Evolutionary conservation across 2,113 vertebrate genomes (phyloP), one percentile per base, ranked within the genome.

Genomic region (Rhinopithecus roxellana): DNA sequence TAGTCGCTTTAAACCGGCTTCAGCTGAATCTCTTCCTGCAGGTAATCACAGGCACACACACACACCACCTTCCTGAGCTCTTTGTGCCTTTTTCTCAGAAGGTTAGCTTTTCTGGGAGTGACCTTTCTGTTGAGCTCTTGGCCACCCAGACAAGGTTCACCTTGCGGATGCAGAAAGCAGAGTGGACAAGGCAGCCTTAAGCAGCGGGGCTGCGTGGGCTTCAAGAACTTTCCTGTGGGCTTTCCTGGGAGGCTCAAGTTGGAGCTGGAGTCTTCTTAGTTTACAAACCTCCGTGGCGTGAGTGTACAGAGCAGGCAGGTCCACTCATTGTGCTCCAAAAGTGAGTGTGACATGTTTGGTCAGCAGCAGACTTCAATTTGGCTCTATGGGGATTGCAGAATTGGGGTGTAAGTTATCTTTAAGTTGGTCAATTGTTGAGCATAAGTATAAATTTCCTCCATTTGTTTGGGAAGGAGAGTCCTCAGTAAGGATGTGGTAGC

Each of bases 381-480:
- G 16, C 55, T 32, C 52, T 11, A 12, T 0, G 14, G 27, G 23
- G 48, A 43, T 55, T 52, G 13, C 22, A 88, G 80, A 67, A 20
- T 72, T 45, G 32, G 13, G 48, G 38, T 84, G 80, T 35, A 87
- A 40, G 38, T 77, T 87, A 13, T 52, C 92, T 57, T 83, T 69
- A 57, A 84, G 50, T 9, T 84, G 61, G 52, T 16, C 10, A 8
- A 32, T 83, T 57, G 6, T 48, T 72, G 43, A 40, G 75, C 13
- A 0, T 55, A 55, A 25, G 43, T 38, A 8, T 64, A 43, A 6
- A 0, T 93, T 87, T 89, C 59, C 75, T 89, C 17, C 14, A 2
- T 67, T 8, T 69, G 35, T 89, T 85, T 96, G 69, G 38, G 90
- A 94, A 90, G 14, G 50, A 92, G 14, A 8, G 38, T 64, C 11